These are phyloP conservation scores for Aurelia aurita DNA, from an alignment of 30 jellyfish, hydroid and myxozoan genomes.

Conservation along the genomic window DNA sequence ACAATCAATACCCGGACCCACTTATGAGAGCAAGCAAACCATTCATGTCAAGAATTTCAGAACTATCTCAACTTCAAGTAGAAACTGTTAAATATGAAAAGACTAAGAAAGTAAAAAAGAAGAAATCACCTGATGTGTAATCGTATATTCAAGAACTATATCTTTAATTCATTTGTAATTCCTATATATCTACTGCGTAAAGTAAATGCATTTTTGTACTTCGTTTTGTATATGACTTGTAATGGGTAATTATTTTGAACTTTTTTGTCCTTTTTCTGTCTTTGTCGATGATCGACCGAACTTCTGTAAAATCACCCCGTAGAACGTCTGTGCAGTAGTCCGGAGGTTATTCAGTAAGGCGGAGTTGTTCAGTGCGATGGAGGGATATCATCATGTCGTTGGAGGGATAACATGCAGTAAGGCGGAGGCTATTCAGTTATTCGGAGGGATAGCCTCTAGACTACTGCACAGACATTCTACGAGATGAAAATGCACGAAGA, in stretches of 20 bases:
- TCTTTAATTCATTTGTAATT: background rate
- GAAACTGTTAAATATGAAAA: constrained; percentile 49
- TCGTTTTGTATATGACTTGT: background rate
- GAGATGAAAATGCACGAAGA: too few relatives aligned
- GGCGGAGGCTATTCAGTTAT: too few relatives aligned
- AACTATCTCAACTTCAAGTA: constrained; percentile 38
- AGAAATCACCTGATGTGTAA: constrained; percentile 2
- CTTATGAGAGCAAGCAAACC: constrained; percentile 31
- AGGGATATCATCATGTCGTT: too few relatives aligned
- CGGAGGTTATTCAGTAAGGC: too few relatives aligned
- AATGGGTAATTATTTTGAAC: background rate
- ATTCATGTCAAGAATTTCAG: constrained; percentile 44
- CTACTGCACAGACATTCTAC: too few relatives aligned
- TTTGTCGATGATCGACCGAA: too few relatives aligned
- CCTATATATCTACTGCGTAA: background rate
- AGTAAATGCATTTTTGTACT: background rate
- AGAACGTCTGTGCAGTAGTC: too few relatives aligned
- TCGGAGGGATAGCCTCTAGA: too few relatives aligned
- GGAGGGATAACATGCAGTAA: too few relatives aligned
- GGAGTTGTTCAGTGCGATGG: too few relatives aligned
- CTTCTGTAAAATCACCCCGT: too few relatives aligned
- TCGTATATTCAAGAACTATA: background rate
- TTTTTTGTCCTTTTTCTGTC: too few relatives aligned
- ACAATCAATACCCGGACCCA: constrained; percentile 33
- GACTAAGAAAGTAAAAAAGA: constrained; percentile 12